These are phyloP conservation scores for Lanistes nyassanus DNA, from an alignment of 1,140 invertebrate genomes.

Conservation along the genomic window DNA sequence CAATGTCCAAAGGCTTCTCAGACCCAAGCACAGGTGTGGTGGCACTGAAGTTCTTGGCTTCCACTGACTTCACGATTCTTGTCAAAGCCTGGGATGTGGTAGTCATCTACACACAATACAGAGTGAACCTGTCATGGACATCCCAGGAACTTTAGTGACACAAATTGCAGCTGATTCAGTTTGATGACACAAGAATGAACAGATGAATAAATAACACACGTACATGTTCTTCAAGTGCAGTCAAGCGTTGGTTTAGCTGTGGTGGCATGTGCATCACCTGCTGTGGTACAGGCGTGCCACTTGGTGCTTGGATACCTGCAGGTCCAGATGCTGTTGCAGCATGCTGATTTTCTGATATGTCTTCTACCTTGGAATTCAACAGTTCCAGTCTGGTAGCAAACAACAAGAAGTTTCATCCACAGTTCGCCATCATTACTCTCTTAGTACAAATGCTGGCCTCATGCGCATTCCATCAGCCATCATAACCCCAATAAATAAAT, in stretches of 20 bases:
- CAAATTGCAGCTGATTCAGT: too few relatives aligned
- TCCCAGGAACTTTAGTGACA: neutral
- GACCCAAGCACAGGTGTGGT: slow-evolving; percentile 10
- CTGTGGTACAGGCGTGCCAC: neutral
- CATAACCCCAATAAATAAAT: too few relatives aligned
- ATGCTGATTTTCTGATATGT: slow-evolving; percentile 18
- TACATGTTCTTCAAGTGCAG: slow-evolving; percentile 52
- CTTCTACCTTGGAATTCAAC: slow-evolving; percentile 44
- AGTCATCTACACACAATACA: slow-evolving; percentile 39
- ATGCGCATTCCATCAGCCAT: too few relatives aligned
- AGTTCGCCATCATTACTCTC: too few relatives aligned
- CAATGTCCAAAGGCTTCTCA: neutral
- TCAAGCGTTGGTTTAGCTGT: slow-evolving; percentile 45
- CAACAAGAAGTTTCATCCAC: neutral
- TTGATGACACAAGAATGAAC: too few relatives aligned
- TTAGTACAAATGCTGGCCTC: too few relatives aligned
- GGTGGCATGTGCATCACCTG: slow-evolving; percentile 43
- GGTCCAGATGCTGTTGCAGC: neutral
- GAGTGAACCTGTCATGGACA: neutral
- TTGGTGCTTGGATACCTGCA: neutral
- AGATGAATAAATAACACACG: neutral
- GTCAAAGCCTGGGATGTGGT: slow-evolving; percentile 44
- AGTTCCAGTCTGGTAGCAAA: slow-evolving; percentile 38
- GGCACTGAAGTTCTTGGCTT: slow-evolving; percentile 31
- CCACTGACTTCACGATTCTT: slow-evolving; percentile 52